Base-by-base conservation (phyloP, 2,888 invertebrate species). In the Atethmia centrago region DNA sequence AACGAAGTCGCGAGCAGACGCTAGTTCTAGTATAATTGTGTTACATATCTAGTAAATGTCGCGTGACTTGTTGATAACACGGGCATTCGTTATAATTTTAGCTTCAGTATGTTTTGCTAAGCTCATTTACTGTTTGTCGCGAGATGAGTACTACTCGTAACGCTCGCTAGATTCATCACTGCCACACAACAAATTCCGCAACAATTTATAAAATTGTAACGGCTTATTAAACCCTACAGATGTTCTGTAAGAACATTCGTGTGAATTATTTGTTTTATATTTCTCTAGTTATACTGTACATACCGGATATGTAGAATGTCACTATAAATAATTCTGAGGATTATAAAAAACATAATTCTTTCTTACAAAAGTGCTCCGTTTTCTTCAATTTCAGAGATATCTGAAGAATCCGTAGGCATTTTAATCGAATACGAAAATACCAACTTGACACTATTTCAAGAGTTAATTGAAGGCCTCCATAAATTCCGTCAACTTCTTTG, bases 161-260 rank as follows among this genome's bases (percentile, higher is more conserved):
- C 69, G 71, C 79, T 75, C 76, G 79, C 87, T 83, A 87, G 77
- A 89, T 91, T 85, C 88, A 89, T 91, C 89, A 88, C 88, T 90
- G 88, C 87, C 91, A 89, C 86, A 85, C 82, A 86, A 90, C 89
- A 91, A 91, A 91, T 90, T 90, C 87, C 83, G 76, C 71, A 77
- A 77, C 87, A 85, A 90, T 88, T 89, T 89, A 90, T 88, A 86
- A 88, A 73, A 75, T 77, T 78, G 71, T 49, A 63, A 75, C 75
- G 62, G 74, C 77, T 80, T 74, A 71, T 77, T 78, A 76, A 82
- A 77, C 74, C 64, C 49, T 66, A 78, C 85, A 79, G 55, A 80
- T 86, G 77, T 77, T 66, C 67, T 65, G 19, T 66, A 47, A 56
- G 64, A 51, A 77, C 55, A 56, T 62, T 42, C n/a, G 21, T 53